Percentiles rank a stretch among this genome's conserved stretches.
Evolutionary conservation across 92 coral and sea anemone species (phyloP).

Genomic region (Desmophyllum pertusum): DNA sequence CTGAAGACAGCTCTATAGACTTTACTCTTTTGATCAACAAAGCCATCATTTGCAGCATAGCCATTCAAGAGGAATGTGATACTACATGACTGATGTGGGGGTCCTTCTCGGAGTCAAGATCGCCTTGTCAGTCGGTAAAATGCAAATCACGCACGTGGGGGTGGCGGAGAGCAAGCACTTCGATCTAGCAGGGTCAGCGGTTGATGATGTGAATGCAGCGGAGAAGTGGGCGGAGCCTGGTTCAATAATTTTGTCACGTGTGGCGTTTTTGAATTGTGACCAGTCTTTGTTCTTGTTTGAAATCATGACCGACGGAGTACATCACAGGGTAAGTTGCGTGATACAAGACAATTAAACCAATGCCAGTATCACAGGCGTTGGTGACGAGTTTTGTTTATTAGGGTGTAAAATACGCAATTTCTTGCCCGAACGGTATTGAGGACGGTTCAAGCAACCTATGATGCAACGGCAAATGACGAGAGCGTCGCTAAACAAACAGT

Average conservation of each 20-base stretch:
- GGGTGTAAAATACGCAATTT: too few relatives aligned
- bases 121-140: conserved; percentile 91
- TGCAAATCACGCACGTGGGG: conserved; percentile 92
- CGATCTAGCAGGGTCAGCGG: conserved; percentile 95
- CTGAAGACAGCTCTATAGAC: conserved; percentile 58
- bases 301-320: conserved; percentile 84
- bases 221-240: conserved; percentile 99
- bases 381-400: too few relatives aligned
- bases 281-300: conserved; percentile 87
- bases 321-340: conserved; percentile 70
- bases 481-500: too few relatives aligned
- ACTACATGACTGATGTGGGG: conserved; percentile 97
- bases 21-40: conserved; percentile 82
- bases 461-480: too few relatives aligned
- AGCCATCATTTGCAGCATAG: conserved; percentile 94
- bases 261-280: conserved; percentile 88
- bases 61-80: conserved; percentile 96
- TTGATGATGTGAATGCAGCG: conserved; percentile 94
- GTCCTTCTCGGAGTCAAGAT: conserved; percentile 94
- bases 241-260: conserved; percentile 85
- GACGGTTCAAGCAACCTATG: too few relatives aligned
- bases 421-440: too few relatives aligned
- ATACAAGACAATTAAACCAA: too few relatives aligned
- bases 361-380: too few relatives aligned
- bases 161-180: conserved; percentile 93